Conservation (phyloP, 2,888 invertebrate species). For the Oeneis ivallda region DNA sequence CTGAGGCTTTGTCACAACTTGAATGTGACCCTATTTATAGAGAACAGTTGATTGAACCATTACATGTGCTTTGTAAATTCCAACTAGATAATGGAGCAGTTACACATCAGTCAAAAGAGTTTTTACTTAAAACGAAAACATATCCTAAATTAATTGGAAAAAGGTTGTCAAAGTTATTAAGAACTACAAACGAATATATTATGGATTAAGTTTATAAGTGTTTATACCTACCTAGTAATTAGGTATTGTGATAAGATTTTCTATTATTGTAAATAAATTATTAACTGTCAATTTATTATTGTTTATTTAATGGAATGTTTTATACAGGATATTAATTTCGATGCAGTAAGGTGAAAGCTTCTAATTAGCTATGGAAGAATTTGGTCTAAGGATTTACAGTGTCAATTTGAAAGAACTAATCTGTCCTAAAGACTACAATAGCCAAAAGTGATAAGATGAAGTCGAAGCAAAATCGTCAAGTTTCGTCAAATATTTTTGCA, state of each 20-base stretch:
- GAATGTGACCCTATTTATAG: slow-evolving; percentile 86
- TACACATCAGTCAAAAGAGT: slow-evolving; percentile 96
- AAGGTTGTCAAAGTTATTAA: slow-evolving; percentile 81
- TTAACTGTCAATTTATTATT: not conserved
- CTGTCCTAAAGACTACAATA: not conserved
- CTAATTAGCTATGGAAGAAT: too few species aligned
- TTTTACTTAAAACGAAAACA: slow-evolving; percentile 88
- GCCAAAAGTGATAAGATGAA: too few species aligned
- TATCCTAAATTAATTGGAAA: slow-evolving; percentile 92
- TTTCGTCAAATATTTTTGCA: too few species aligned
- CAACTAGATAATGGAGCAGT: slow-evolving; percentile 96
- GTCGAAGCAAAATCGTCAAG: too few species aligned
- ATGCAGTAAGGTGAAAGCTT: too few species aligned
- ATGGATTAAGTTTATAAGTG: slow-evolving; percentile 29
- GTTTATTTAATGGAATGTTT: too few species aligned
- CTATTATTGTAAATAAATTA: slow-evolving; percentile 10
- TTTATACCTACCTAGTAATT: not conserved
- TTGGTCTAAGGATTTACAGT: too few species aligned
- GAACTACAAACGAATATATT: slow-evolving; percentile 59
- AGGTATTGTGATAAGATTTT: slow-evolving; percentile 13
- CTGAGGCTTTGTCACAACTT: slow-evolving; percentile 88
- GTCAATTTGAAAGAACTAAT: not conserved
- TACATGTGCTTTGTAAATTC: slow-evolving; percentile 91
- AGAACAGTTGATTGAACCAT: slow-evolving; percentile 87
- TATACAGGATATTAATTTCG: not conserved